These are phyloP conservation scores for Phytoseiulus persimilis DNA, from an alignment of 2,888 invertebrate genomes.

Conservation along the genomic window DNA sequence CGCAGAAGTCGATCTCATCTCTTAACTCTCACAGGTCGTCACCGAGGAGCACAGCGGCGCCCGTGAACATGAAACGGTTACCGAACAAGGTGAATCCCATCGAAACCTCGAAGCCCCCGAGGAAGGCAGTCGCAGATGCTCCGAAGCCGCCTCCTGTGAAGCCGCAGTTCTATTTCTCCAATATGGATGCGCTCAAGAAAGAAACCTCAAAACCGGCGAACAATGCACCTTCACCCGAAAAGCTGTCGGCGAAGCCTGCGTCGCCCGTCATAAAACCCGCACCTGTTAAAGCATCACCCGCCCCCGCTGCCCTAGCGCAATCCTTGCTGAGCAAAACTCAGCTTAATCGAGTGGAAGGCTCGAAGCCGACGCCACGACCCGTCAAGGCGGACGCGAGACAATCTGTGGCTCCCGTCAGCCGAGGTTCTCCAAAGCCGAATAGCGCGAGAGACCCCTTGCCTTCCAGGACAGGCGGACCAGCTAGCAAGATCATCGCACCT, in stretches of 20 bases:
- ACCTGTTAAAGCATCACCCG: neutral
- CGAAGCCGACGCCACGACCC: neutral
- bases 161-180: constrained; percentile 35
- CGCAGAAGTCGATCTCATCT: neutral
- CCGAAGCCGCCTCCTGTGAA: constrained; percentile 20
- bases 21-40: constrained; percentile 14
- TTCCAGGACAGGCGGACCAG: neutral
- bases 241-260: neutral
- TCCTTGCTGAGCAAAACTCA: neutral
- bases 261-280: neutral
- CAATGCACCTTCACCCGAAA: neutral
- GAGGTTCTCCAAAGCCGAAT: neutral
- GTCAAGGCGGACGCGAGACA: neutral
- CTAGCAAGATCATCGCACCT: neutral
- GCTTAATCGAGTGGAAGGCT: neutral
- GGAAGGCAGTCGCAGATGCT: constrained; percentile 7
- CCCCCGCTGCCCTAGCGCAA: neutral
- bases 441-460: neutral
- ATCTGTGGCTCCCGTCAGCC: neutral
- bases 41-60: neutral
- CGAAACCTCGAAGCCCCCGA: neutral
- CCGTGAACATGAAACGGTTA: neutral
- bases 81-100: neutral
- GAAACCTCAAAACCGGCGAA: neutral
- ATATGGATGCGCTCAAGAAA: constrained; percentile 31